phyloP scores from a whole-genome alignment of 2,888 invertebrate species.

The Eupelmus urozonus region DNA sequence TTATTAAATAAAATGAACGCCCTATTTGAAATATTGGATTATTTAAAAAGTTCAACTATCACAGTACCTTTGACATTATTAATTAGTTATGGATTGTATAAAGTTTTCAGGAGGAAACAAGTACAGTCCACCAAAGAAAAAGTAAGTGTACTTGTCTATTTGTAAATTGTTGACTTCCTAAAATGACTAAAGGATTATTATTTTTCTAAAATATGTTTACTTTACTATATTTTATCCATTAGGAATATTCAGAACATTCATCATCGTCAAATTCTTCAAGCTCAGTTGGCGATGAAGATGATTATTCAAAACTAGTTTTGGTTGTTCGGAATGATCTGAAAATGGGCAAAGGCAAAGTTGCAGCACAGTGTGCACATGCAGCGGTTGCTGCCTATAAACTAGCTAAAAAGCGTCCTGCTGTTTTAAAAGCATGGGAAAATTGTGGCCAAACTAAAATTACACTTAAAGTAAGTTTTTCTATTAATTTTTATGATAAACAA shows the following conservation, averaged over 20 bases:
- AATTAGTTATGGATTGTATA: slow-evolving; percentile 50
- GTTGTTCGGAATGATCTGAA: slow-evolving; percentile 93
- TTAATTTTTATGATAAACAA: not conserved
- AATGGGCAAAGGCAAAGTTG: slow-evolving; percentile 97
- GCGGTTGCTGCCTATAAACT: slow-evolving; percentile 91
- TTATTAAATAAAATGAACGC: slow-evolving; percentile 40
- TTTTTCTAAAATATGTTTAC: not conserved
- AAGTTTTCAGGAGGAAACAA: slow-evolving; percentile 53
- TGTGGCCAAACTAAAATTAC: slow-evolving; percentile 93
- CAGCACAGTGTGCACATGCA: slow-evolving; percentile 97
- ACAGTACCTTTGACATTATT: slow-evolving; percentile 48
- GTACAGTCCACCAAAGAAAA: slow-evolving; percentile 8
- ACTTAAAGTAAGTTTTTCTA: slow-evolving; percentile 80
- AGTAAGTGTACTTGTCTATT: slow-evolving; percentile 29
- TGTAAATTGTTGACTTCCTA: too few relatives aligned
- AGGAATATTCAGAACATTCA: slow-evolving; percentile 35
- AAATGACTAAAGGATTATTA: not conserved
- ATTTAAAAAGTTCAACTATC: slow-evolving; percentile 45
- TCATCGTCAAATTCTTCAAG: slow-evolving; percentile 30
- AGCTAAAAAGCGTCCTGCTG: slow-evolving; percentile 82
- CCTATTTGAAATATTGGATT: slow-evolving; percentile 34
- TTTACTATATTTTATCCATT: not conserved
- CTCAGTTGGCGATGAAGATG: slow-evolving; percentile 24
- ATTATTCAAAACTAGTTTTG: slow-evolving; percentile 87
- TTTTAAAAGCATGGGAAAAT: slow-evolving; percentile 82